phyloP scores from a whole-genome alignment of 2,113 vertebrate species.

The Carassius carassius region DNA sequence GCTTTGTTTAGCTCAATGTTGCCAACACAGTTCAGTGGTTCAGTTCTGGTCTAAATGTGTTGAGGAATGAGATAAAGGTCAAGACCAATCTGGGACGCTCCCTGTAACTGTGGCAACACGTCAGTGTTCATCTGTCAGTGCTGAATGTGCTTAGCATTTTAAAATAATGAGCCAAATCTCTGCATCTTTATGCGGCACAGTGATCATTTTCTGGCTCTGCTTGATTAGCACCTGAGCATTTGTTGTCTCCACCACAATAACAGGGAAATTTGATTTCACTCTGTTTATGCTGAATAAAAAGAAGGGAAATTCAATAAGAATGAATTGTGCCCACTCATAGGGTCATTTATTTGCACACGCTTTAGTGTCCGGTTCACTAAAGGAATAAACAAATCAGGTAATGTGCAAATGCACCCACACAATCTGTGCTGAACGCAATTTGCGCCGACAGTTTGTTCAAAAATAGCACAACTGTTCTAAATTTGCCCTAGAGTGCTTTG shows the following conservation, averaged over 20 bases:
- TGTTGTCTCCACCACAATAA: not conserved
- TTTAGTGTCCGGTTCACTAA: constrained; percentile 3
- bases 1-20: not conserved
- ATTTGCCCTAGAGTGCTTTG: constrained; percentile 34
- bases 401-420: not conserved
- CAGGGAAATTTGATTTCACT: constrained; percentile 11
- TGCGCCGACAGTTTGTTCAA: not conserved
- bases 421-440: not conserved
- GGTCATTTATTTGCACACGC: not conserved
- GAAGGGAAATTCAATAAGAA: constrained; percentile 4
- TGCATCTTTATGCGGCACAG: not conserved
- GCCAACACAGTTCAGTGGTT: constrained; percentile 9
- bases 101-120: constrained; percentile 28
- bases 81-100: not conserved
- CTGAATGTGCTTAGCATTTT: constrained; percentile 37
- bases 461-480: constrained; percentile 17
- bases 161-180: constrained; percentile 17
- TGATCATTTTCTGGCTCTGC: constrained; percentile 9
- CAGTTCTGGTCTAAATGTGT: constrained; percentile 27
- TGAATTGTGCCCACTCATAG: not conserved
- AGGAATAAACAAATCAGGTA: not conserved
- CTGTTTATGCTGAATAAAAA: not conserved
- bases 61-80: constrained; percentile 35
- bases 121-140: constrained; percentile 34
- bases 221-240: constrained; percentile 20